A percentile compares a stretch with the other conserved stretches of the same genome.
These are phyloP conservation scores for Diabrotica virgifera DNA, from an alignment of 1,140 invertebrate species.

Conservation along the genomic window DNA sequence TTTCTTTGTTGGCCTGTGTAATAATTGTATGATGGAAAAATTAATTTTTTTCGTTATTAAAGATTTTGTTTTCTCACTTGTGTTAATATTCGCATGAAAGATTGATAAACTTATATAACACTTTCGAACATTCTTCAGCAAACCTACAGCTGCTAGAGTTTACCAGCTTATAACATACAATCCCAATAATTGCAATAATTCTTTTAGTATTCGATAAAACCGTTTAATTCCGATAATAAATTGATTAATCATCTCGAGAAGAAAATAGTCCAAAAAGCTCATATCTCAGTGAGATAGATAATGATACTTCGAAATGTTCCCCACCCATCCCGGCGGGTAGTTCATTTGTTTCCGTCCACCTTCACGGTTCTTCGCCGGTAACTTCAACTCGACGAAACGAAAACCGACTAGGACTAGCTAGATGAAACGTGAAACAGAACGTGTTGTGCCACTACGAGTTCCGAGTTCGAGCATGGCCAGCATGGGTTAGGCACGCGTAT, in stretches of 20 bases:
- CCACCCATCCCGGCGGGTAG: slow-evolving; percentile 16
- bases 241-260: background rate
- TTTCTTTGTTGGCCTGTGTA: too few species aligned
- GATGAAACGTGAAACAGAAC: background rate
- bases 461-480: background rate
- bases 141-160: too few species aligned
- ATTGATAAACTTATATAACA: too few species aligned
- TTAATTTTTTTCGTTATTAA: too few species aligned
- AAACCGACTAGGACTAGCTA: background rate
- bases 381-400: background rate
- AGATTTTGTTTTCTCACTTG: too few species aligned
- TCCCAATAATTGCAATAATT: too few species aligned
- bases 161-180: too few species aligned
- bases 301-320: slow-evolving; percentile 9
- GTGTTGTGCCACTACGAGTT: background rate
- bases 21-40: too few species aligned
- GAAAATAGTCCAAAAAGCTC: background rate
- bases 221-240: too few species aligned
- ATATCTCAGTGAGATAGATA: background rate
- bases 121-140: too few species aligned
- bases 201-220: too few species aligned
- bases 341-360: slow-evolving; percentile 18
- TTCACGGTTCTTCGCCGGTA: slow-evolving; percentile 5
- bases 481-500: background rate
- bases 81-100: too few species aligned